phyloP scores from a whole-genome alignment of 2,113 vertebrate genomes.

The Arizona elegans region DNA sequence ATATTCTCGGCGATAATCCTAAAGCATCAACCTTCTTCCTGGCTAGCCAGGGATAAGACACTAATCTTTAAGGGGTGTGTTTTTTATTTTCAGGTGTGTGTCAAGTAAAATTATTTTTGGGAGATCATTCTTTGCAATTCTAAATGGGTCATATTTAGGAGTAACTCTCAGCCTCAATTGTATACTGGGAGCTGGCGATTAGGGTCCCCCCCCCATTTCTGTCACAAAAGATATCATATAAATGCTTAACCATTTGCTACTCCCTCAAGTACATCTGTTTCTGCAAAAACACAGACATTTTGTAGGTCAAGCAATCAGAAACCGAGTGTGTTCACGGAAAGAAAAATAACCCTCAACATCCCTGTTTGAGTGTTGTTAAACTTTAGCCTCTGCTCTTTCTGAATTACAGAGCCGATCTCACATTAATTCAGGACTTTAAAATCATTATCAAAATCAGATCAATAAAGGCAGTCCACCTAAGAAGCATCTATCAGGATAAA shows the following conservation, averaged over 20 bases:
- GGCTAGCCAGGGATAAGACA: neutral
- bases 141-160: neutral
- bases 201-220: neutral
- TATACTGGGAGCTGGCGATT: neutral
- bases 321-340: neutral
- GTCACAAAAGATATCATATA: neutral
- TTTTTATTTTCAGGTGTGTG: neutral
- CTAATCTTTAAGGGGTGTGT: neutral
- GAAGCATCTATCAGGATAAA: neutral
- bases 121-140: neutral
- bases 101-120: neutral
- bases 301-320: neutral
- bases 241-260: neutral
- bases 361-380: neutral
- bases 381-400: neutral
- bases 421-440: neutral
- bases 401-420: neutral
- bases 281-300: accelerated
- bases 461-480: neutral
- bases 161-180: neutral
- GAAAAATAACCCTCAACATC: neutral
- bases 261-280: neutral
- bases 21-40: neutral
- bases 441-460: neutral
- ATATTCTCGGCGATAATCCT: no score